Evolutionary conservation across 2,113 vertebrate species (phyloP).

Genomic region (Bettongia penicillata): DNA sequence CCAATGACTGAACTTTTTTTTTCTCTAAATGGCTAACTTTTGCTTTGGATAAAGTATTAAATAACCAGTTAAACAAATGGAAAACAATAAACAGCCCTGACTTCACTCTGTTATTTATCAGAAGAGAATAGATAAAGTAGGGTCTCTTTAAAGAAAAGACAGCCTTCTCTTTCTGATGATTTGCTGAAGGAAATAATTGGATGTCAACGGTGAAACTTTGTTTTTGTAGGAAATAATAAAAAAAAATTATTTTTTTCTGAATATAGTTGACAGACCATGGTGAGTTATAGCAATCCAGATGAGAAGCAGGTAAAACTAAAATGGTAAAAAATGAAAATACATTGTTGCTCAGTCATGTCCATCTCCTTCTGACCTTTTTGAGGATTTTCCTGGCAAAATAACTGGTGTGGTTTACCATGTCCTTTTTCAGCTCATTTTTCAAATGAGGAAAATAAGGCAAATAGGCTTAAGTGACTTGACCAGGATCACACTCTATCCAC

Average conservation of each 20-base stretch:
- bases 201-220: not conserved
- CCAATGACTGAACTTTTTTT: not conserved
- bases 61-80: not conserved
- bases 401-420: not conserved
- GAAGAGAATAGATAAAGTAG: not conserved
- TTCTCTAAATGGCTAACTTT: not conserved
- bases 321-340: not conserved
- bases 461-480: not conserved
- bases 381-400: not conserved
- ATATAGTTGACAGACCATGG: not conserved
- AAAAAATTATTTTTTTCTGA: not conserved
- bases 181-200: not conserved
- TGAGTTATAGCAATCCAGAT: not conserved
- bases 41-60: not conserved
- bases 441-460: not conserved
- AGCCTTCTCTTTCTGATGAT: not conserved
- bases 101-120: not conserved
- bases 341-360: not conserved
- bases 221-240: not conserved
- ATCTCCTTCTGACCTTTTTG: not conserved
- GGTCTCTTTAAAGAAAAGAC: not conserved
- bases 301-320: not conserved
- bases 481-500: not conserved
- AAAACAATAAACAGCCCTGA: not conserved
- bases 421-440: not conserved